Base-by-base conservation (phyloP, 2,888 invertebrate genomes). In the Tuta absoluta region DNA sequence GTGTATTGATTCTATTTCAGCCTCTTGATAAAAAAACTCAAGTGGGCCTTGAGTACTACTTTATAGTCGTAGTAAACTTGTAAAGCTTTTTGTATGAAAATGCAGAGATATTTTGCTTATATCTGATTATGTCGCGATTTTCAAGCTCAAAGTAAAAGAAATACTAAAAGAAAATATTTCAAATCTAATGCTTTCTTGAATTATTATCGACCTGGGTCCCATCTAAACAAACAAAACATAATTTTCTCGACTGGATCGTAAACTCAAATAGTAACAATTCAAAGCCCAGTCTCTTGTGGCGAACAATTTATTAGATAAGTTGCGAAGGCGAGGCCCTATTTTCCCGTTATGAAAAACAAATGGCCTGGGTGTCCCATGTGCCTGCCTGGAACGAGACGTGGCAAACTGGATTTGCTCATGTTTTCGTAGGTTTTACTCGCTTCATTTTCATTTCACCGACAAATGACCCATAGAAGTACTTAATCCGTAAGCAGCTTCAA, bases 311-410 rank as follows among this genome's bases (percentile, higher is more conserved):
- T 63, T 57, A 57, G 63, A 63, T 57, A 63, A 62, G 62, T 62
- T 62, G 45, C 62, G 8, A 19, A 51, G 49, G 49, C 49, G 24
- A 56, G 41, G 38, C 62, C 62, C 62, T 56, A 56, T 63, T 57
- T 63, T 56, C 63, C 38, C 24, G 56, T 56, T 63, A 63, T 63
- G 63, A 63, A 63, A 63, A 63, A 63, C 63, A 63, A 56, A 63
- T 63, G 63, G 56, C 56, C 49, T 62, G 17, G 24, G 5, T 33
- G 63, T 57, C 63, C 63, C 63, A 17, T 14, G 41, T 63, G 63
- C 41, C 41, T 41, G 28, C 17, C 63, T 33, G 24, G 56, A 28
- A 33, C 53, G 53, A 56, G 56, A 17, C 33, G 17, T 14, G 7
- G 33, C 53, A 53, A 53, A 24, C 24, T 24, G n/a, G 53, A n/a